Evolutionary conservation across 2,888 invertebrate species (phyloP).

Genomic region (Capitulum mitella): DNA sequence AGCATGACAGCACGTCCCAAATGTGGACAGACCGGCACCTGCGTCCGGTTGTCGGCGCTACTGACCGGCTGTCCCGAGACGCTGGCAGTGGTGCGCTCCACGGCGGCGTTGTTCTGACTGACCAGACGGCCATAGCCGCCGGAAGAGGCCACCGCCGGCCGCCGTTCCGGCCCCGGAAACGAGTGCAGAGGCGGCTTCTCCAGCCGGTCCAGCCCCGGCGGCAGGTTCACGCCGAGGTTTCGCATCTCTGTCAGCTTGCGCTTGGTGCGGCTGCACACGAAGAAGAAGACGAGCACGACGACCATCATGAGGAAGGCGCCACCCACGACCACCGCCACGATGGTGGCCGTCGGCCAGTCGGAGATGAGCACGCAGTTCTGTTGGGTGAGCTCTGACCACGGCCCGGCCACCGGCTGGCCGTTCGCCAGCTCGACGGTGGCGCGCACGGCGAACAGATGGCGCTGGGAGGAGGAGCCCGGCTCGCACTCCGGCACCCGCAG

Average conservation of each 20-base stretch:
- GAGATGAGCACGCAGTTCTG: conserved; percentile 8
- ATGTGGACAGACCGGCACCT: too few species aligned
- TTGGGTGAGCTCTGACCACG: neutral
- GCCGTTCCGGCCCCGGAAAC: neutral
- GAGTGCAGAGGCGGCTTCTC: neutral
- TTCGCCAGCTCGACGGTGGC: neutral
- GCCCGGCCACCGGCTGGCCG: neutral
- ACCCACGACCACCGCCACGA: neutral
- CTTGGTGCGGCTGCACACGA: conserved; percentile 8
- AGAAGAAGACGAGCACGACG: neutral
- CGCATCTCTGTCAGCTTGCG: conserved; percentile 15
- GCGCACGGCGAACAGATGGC: neutral
- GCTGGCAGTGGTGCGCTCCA: neutral
- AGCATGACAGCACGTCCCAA: too few species aligned
- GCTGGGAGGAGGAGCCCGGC: neutral
- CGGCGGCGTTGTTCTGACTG: neutral
- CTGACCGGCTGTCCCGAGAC: conserved; percentile 8
- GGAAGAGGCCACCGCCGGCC: neutral
- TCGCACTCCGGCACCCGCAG: neutral
- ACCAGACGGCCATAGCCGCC: neutral
- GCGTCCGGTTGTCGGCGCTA: neutral
- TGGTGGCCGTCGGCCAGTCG: conserved; percentile 16
- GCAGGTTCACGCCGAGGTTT: conserved; percentile 15
- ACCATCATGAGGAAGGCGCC: neutral
- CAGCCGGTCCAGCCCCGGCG: conserved; percentile 2